phyloP scores from a whole-genome alignment of 1,140 invertebrate genomes.

The Ostrea denselamellosa region DNA sequence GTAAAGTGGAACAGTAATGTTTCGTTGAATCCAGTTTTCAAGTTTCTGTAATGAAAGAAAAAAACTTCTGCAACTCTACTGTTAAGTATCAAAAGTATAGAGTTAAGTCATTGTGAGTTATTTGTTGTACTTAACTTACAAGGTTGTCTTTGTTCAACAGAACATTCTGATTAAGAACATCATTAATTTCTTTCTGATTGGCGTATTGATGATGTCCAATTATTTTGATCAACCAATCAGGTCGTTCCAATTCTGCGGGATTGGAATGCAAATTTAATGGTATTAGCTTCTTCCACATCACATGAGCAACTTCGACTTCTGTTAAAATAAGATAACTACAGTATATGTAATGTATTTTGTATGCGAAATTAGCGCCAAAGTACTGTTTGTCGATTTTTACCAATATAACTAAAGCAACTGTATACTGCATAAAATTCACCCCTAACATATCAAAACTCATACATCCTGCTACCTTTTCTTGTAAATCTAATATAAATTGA shows the following conservation, averaged over 20 bases:
- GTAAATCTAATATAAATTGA: no score
- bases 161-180: conserved; percentile 7
- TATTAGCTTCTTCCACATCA: conserved; percentile 30
- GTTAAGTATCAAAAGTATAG: not conserved
- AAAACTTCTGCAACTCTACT: not conserved
- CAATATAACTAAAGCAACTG: no score
- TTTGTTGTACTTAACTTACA: not conserved
- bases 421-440: no score
- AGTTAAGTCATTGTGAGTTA: not conserved
- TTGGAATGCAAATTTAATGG: not conserved
- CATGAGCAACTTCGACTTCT: conserved; percentile 6
- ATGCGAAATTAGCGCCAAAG: no score
- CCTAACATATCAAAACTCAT: no score
- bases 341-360: no score
- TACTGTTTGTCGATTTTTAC: no score
- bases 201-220: not conserved
- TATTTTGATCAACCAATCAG: conserved; percentile 7
- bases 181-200: not conserved
- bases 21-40: conserved; percentile 19
- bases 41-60: not conserved
- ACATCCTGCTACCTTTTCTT: no score
- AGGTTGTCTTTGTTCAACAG: not conserved
- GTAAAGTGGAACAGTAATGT: not conserved
- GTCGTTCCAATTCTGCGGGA: not conserved
- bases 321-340: not conserved